Evolutionary conservation across 2,113 vertebrate genomes (phyloP).

Genomic region (Mola mola): DNA sequence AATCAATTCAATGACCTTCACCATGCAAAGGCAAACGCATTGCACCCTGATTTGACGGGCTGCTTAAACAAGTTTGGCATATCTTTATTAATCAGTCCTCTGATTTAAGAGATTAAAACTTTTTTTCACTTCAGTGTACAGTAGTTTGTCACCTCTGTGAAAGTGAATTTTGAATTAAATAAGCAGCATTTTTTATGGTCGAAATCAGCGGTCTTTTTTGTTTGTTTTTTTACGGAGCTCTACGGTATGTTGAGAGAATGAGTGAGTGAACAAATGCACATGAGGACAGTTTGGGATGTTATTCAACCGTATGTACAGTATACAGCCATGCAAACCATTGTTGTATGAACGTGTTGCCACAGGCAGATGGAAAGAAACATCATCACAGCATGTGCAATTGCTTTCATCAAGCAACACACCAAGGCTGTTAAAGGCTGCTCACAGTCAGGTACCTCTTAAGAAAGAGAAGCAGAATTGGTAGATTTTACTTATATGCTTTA

Average conservation of each 20-base stretch:
- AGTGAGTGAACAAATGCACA: conserved; percentile 25
- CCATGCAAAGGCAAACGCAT: conserved; percentile 63
- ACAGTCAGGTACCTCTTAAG: conserved; percentile 55
- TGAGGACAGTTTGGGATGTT: conserved; percentile 17
- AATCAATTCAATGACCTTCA: conserved; percentile 82
- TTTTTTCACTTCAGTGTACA: too few relatives aligned
- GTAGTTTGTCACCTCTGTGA: too few relatives aligned
- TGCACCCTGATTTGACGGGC: conserved; percentile 38
- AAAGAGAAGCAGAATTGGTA: conserved; percentile 32
- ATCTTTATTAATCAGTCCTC: conserved; percentile 48
- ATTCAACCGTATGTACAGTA: conserved; percentile 49
- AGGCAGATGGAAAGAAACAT: conserved; percentile 73
- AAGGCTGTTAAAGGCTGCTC: conserved; percentile 65
- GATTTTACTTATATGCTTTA: conserved; percentile 33
- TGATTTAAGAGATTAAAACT: too few relatives aligned
- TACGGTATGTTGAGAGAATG: not conserved
- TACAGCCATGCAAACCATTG: conserved; percentile 46
- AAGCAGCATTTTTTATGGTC: too few relatives aligned
- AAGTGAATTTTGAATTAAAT: too few relatives aligned
- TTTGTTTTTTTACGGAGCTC: too few relatives aligned
- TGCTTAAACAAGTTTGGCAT: conserved; percentile 50
- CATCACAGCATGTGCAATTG: conserved; percentile 66
- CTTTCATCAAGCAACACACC: conserved; percentile 66
- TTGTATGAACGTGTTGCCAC: conserved; percentile 62
- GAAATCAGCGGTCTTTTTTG: too few relatives aligned